These are phyloP conservation scores for Pilophorus perplexus DNA, from an alignment of 2,888 invertebrate species.

Conservation along the genomic window DNA sequence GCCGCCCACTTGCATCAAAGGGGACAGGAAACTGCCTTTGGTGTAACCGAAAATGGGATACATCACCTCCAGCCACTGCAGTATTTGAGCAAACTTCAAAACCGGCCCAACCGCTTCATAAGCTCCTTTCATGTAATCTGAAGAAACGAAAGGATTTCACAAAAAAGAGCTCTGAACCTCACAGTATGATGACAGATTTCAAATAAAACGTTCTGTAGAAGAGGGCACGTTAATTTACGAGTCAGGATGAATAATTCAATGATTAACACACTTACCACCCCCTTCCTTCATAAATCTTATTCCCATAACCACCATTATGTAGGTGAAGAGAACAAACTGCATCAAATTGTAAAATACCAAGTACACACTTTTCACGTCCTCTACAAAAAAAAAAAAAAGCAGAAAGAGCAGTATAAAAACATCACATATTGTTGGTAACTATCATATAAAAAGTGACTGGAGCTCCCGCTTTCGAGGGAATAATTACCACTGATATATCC, in stretches of 20 bases:
- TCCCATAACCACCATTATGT: constrained; percentile 69
- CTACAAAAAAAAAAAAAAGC: constrained; percentile 55
- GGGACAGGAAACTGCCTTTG: constrained; percentile 68
- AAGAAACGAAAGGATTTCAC: constrained; percentile 3
- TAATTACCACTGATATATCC: constrained; percentile 70
- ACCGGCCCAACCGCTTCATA: constrained; percentile 73
- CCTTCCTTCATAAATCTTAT: constrained; percentile 75
- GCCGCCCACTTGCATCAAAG: constrained; percentile 77
- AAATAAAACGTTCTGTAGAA: neutral
- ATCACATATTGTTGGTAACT: too few relatives aligned
- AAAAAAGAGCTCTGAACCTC: too few relatives aligned
- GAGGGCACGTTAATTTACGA: constrained; percentile 2
- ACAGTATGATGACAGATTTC: neutral
- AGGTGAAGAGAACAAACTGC: constrained; percentile 82
- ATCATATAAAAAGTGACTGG: too few relatives aligned
- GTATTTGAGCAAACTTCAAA: constrained; percentile 75
- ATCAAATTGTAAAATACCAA: constrained; percentile 83
- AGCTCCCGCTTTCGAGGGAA: neutral
- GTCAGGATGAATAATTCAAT: neutral
- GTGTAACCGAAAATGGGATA: constrained; percentile 88
- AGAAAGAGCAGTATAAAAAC: neutral
- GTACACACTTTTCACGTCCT: constrained; percentile 78
- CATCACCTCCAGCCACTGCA: constrained; percentile 83
- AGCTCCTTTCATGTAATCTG: constrained; percentile 64
- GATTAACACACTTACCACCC: constrained; percentile 55